A percentile compares a stretch with the other conserved stretches of the same genome.
These are phyloP conservation scores for Siniperca knerii DNA, from an alignment of 2,113 vertebrate species.

Conservation along the genomic window DNA sequence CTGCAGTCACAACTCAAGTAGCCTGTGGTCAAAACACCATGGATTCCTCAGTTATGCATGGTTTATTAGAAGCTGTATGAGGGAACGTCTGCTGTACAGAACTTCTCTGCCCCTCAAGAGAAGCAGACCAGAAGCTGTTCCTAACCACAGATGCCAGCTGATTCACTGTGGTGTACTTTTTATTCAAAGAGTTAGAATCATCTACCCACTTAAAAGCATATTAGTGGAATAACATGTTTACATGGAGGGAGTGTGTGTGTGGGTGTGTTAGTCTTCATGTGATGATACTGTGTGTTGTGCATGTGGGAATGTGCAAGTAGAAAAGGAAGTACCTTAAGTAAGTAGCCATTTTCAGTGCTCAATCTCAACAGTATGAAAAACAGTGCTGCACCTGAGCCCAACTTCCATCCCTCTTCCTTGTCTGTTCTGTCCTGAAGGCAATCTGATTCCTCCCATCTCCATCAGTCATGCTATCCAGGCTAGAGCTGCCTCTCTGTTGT, in stretches of 20 bases:
- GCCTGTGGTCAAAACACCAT: conserved; percentile 16
- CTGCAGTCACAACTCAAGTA: neutral
- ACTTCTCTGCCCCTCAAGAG: neutral
- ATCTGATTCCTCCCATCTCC: conserved; percentile 43
- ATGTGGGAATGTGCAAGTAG: conserved; percentile 18
- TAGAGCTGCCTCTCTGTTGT: neutral
- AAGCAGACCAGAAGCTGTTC: conserved; percentile 34
- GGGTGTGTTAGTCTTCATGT: conserved; percentile 6
- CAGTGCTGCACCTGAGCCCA: conserved; percentile 35
- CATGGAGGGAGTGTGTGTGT: neutral
- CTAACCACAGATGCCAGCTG: conserved; percentile 28
- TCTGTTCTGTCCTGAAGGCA: conserved; percentile 39
- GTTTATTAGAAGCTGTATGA: conserved; percentile 32
- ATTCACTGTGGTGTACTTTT: conserved; percentile 39
- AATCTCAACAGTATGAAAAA: conserved; percentile 12
- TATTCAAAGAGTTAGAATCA: conserved; percentile 40
- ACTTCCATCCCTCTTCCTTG: conserved; percentile 20
- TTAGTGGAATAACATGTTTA: conserved; percentile 32
- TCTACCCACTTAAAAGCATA: conserved; percentile 31
- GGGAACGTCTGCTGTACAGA: conserved; percentile 36
- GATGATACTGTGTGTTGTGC: neutral
- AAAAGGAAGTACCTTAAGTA: neutral
- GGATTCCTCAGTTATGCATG: conserved; percentile 49
- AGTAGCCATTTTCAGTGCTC: neutral
- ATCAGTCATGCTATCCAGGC: conserved; percentile 38